Evolutionary conservation across 1,140 invertebrate species (phyloP), one percentile per base, ranked within the genome.

Genomic region (Ceratina australensis): DNA sequence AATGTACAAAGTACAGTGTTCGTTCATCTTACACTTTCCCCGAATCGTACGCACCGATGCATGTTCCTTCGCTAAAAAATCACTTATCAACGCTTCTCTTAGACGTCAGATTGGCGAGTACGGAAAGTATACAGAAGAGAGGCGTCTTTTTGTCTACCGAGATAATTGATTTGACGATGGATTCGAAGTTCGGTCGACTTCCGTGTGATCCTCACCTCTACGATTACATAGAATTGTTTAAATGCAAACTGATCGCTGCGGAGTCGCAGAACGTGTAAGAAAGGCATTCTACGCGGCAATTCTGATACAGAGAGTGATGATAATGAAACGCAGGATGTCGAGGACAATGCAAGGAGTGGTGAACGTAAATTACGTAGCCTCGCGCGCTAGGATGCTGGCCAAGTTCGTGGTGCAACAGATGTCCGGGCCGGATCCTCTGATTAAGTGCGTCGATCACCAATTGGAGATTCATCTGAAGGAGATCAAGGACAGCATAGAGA

Each of bases 341-440:
- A 54, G 59, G 12, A 72, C 16, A 1, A 63, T 7, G 12, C 28
- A 60, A n/a, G 78, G 72, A 20, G 33, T 88, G 13, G 60, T 87
- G 8, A 74, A 89, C 26, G 67, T 89, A 0, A 81, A 66, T 4
- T 85, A 88, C 81, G 87, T 92, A 87, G 89, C 63, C 0, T 72
- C 79, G 8, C 85, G 89, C 26, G 86, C 89, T 3, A 86, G 76
- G 49, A 80, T 93, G 5, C 75, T 94, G 26, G 93, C 88, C 0
- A 89, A 92, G 74, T 94, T 93, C 76, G 93, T 94, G 13, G 90
- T 87, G 2, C 90, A 92, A 28, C 92, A 94, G 85, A 92, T 94
- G 92, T 90, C 92, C 8, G 93, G 93, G 0, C 75, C 90, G 0
- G 89, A 90, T 16, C 88, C 91, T 5, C 84, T 90, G 8, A 76